Evolutionary conservation across 2,797 vertebrate genomes (phyloP).

Genomic region (Protonibea diacanthus): DNA sequence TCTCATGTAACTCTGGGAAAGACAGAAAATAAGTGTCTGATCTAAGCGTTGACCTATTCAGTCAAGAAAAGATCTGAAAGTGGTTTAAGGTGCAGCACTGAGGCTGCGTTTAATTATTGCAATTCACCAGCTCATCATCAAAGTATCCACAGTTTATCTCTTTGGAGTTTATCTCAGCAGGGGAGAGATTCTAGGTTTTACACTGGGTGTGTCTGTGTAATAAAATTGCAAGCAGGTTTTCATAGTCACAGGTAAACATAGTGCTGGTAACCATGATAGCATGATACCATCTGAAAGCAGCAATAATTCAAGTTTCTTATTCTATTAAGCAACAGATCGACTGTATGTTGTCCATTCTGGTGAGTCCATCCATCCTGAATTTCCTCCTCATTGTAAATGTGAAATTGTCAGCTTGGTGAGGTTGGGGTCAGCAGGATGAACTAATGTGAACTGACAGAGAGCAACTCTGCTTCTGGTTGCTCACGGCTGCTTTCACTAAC

Average conservation of each 20-base stretch:
- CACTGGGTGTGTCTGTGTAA: background rate
- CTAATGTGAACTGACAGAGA: conserved; percentile 60
- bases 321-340: background rate
- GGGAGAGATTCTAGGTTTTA: background rate
- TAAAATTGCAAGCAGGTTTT: too few species aligned
- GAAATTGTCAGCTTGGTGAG: conserved; percentile 28
- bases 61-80: background rate
- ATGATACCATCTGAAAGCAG: too few species aligned
- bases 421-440: conserved; percentile 43
- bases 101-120: background rate
- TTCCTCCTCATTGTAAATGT: conserved; percentile 6
- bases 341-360: background rate
- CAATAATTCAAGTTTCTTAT: background rate
- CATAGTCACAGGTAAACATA: too few species aligned
- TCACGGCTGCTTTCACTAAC: conserved; percentile 43
- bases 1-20: background rate
- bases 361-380: conserved; percentile 9
- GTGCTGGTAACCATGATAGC: too few species aligned
- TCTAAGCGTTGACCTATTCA: background rate
- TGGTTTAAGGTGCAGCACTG: background rate
- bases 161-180: background rate
- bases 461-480: conserved; percentile 23
- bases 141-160: background rate
- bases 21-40: background rate
- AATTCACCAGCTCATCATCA: background rate